These are phyloP conservation scores for Lasiommata megera DNA, from an alignment of 2,888 invertebrate genomes.

Conservation along the genomic window DNA sequence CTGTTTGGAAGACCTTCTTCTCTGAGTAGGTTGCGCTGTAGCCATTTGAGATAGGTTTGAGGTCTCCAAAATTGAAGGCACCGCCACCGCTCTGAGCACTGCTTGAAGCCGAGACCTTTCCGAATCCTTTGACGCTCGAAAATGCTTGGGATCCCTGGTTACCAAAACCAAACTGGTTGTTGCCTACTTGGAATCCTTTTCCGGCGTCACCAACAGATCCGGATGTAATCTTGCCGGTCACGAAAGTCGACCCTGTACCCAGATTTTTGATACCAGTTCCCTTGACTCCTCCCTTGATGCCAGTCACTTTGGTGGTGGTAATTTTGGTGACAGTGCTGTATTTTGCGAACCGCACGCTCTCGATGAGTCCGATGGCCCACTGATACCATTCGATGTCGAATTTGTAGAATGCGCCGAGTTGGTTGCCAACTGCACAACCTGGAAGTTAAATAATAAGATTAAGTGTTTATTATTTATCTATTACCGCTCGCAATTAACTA, in stretches of 20 bases:
- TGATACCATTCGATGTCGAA: slow-evolving; percentile 83
- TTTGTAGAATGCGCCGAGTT: slow-evolving; percentile 81
- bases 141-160: background rate
- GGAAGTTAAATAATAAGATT: slow-evolving; percentile 28
- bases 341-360: slow-evolving; percentile 61
- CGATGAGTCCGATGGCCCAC: slow-evolving; percentile 69
- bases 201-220: slow-evolving; percentile 1
- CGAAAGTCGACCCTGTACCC: slow-evolving; percentile 26
- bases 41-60: slow-evolving; percentile 60
- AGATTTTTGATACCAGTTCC: slow-evolving; percentile 28
- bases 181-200: slow-evolving; percentile 26
- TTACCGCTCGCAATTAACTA: too few species aligned
- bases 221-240: slow-evolving; percentile 22
- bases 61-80: slow-evolving; percentile 43
- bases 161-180: slow-evolving; percentile 28
- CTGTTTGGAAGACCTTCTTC: slow-evolving; percentile 63
- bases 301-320: slow-evolving; percentile 24
- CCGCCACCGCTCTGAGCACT: slow-evolving; percentile 32
- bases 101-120: slow-evolving; percentile 36
- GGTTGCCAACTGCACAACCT: slow-evolving; percentile 79
- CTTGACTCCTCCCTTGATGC: slow-evolving; percentile 27
- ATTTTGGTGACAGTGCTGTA: slow-evolving; percentile 47
- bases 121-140: slow-evolving; percentile 10
- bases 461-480: background rate
- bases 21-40: slow-evolving; percentile 61